Base-by-base conservation (phyloP, 2,888 invertebrate species). In the Coleophora flavipennella region DNA sequence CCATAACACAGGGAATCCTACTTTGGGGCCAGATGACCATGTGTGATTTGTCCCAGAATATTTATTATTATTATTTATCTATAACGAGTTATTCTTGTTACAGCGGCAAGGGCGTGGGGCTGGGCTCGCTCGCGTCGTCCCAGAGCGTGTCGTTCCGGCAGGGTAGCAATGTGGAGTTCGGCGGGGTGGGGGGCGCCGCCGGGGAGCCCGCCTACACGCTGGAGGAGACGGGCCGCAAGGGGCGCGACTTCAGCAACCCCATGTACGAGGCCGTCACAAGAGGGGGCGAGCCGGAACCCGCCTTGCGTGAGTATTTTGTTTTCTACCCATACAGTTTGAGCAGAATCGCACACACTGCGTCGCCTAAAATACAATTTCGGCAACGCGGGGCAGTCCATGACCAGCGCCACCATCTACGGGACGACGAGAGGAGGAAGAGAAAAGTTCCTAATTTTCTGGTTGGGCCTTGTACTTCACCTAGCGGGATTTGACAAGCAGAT, bases 191-290 rank as follows among this genome's bases (percentile, higher is more conserved):
- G 28, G 49, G 61, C 27, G 60, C 65, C 39, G 89, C 90, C 67
- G 91, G 8, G 75, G 94, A 93, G 61, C 90, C 90, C 31, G 93
- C 92, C 43, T 94, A 94, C 74, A 91, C 83, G 39, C 64, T 95
- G 57, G 92, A 92, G 58, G 92, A 94, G 46, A 88, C 63, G 27
- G 55, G 59, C 53, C 88, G 90, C 53, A 95, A 94, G 73, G 91
- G 91, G 42, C 86, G 97, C 38, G 97, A 99, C 78, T 99, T 99
- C 86, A 93, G 95, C 62, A 99, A 99, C 84, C 98, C 98, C 35
- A 97, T 98, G 94, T 99, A 98, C 76, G 98, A 99, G 64, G 95
- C 95, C 35, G 92, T 92, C 40, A 91, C 91, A 51, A 85, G 90
- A 48, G 88, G 88, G 48, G 64, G 62, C 29, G 59, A 64, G 28